phyloP scores from a whole-genome alignment of 2,888 invertebrate genomes.

The Drosophila sordidula region DNA sequence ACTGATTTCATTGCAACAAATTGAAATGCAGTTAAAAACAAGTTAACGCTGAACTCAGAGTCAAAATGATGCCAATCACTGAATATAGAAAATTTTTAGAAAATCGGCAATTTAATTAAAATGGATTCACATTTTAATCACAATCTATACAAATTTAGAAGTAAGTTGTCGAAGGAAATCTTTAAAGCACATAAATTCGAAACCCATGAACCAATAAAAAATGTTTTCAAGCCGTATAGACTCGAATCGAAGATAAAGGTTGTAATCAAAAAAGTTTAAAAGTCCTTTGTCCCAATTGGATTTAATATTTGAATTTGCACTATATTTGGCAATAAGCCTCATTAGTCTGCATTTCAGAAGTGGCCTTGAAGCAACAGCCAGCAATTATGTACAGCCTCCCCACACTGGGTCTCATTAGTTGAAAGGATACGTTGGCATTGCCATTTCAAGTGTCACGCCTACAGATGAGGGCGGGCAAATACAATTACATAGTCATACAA shows the following conservation, averaged over 20 bases:
- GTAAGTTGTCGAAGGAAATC: not conserved
- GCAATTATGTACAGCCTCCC: conserved; percentile 58
- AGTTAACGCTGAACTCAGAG: conserved; percentile 13
- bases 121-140: conserved; percentile 4
- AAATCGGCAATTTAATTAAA: conserved; percentile 4
- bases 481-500: conserved; percentile 78
- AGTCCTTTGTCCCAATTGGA: conserved; percentile 1
- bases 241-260: not conserved
- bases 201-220: no score
- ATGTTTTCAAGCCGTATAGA: no score
- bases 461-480: conserved; percentile 53
- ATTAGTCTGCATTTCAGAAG: conserved; percentile 25
- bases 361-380: conserved; percentile 33
- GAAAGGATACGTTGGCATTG: conserved; percentile 45
- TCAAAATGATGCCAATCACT: conserved; percentile 15
- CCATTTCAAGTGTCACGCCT: conserved; percentile 39
- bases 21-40: conserved; percentile 36
- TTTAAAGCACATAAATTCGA: no score
- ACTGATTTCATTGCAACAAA: conserved; percentile 69
- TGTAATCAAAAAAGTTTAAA: not conserved
- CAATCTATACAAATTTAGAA: not conserved
- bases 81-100: not conserved
- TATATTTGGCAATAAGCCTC: conserved; percentile 37
- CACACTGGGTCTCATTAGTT: conserved; percentile 64
- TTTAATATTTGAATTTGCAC: conserved; percentile 7